Conservation (phyloP, 2,888 invertebrate species). For the Lepidochitona cinerea region DNA sequence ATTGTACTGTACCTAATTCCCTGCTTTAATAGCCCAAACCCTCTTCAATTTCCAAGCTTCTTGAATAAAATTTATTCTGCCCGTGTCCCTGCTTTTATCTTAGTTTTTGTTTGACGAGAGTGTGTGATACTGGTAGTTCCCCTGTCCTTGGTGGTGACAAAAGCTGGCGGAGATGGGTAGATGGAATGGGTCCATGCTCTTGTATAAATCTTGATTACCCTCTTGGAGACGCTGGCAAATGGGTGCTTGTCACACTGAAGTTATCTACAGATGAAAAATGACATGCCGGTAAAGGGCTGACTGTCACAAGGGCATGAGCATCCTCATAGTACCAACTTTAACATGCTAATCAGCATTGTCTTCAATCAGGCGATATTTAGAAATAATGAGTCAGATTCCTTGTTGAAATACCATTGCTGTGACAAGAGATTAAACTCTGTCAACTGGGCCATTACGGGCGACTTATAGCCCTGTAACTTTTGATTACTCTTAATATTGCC, state of each 20-base stretch:
- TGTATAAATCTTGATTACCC: too few relatives aligned
- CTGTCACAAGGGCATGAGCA: not conserved
- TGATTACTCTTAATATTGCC: too few relatives aligned
- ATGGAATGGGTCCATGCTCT: too few relatives aligned
- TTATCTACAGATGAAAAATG: not conserved
- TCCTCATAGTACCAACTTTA: too few relatives aligned
- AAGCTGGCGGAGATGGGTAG: too few relatives aligned
- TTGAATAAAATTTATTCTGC: not conserved
- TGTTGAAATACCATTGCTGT: not conserved
- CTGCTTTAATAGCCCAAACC: not conserved
- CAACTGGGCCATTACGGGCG: not conserved
- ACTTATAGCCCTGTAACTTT: too few relatives aligned
- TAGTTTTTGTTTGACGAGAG: too few relatives aligned
- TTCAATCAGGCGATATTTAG: not conserved
- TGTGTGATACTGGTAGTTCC: too few relatives aligned
- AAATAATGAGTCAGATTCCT: conserved; percentile 3
- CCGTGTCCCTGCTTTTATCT: too few relatives aligned
- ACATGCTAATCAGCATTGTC: not conserved
- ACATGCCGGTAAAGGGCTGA: not conserved
- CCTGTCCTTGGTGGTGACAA: too few relatives aligned
- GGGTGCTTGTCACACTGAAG: not conserved
- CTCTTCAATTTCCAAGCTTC: not conserved
- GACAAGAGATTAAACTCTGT: not conserved
- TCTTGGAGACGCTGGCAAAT: too few relatives aligned
- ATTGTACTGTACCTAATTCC: not conserved